Base-by-base conservation (phyloP, 2,797 vertebrate species). In the Alosa sapidissima region DNA sequence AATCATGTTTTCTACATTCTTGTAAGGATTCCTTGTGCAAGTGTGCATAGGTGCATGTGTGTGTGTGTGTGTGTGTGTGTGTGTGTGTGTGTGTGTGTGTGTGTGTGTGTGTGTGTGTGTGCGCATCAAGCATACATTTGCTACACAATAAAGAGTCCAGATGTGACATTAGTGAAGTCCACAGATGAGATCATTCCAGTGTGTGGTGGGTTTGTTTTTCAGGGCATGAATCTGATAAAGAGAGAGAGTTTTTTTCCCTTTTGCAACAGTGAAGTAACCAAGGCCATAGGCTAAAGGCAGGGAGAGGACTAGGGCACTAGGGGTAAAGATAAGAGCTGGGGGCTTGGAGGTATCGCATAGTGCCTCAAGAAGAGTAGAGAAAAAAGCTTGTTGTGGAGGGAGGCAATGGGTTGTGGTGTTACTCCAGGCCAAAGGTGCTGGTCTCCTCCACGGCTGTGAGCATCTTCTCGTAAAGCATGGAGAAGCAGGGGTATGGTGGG, bases 391-490 rank as follows among this genome's bases (percentile, higher is more conserved):
- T 49, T 21, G 58, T 75, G 62, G 28, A 75, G 16, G 83, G 41
- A 82, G 72, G 33, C 47, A 52, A 24, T 3, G 19, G 24, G 81
- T 55, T 41, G 10, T 28, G 68, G 87, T 75, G 83, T 96, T 92
- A 99, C 93, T 99, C 98, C 86, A 99, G 94, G 93, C 98, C 98
- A 85, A 99, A 99, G 24, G 98, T 99, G 94, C 98, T 99, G 1
- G 98, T 99, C 89, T 99, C 98, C 93, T 99, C 98, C 2, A 99
- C 98, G 14, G 98, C 98, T 8, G 97, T 99, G 90, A 99, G 93
- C 93, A 99, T 94, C 93, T 99, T 99, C 94, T 99, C 98, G 49
- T 97, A 99, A 47, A 99, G 94, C 98, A 99, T 99, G 91, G 97
- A 98, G 94, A 98, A 99, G 81, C 97, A 99, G 2, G 98, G 97